These are phyloP conservation scores for Neodiprion pinetum DNA, from an alignment of 1,140 invertebrate species.

Conservation along the genomic window DNA sequence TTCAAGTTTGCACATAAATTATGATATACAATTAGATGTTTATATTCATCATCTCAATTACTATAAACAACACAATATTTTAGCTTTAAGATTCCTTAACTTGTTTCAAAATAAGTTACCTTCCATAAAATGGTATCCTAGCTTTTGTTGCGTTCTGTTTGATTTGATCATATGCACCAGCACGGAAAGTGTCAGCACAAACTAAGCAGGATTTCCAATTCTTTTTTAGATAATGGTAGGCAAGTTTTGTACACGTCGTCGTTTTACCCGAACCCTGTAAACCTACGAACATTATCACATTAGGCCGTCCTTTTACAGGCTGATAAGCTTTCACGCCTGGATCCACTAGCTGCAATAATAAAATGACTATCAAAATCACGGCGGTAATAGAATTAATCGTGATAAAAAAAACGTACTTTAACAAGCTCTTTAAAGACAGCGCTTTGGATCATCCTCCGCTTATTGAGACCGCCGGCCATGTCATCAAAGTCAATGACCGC, in stretches of 20 bases:
- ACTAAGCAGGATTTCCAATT: constrained; percentile 99
- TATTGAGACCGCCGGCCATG: constrained; percentile 99
- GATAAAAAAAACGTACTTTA: constrained; percentile 72
- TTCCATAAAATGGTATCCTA: constrained; percentile 99
- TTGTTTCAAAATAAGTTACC: constrained; percentile 63
- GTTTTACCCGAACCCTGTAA: constrained; percentile 99
- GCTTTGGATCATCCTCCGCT: constrained; percentile 97
- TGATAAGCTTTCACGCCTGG: constrained; percentile 97
- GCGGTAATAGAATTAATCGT: constrained; percentile 15
- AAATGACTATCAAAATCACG: constrained; percentile 21
- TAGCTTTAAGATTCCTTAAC: no score
- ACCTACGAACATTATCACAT: constrained; percentile 99
- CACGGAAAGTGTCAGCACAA: constrained; percentile 99
- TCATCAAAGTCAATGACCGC: constrained; percentile 99
- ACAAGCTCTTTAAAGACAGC: constrained; percentile 99
- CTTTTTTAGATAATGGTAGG: constrained; percentile 98
- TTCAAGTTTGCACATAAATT: background rate
- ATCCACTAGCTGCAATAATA: constrained; percentile 85
- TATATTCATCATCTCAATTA: background rate
- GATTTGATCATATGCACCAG: constrained; percentile 99
- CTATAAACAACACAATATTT: no score
- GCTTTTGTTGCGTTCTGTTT: constrained; percentile 99
- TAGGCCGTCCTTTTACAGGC: constrained; percentile 93
- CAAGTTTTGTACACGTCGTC: constrained; percentile 99
- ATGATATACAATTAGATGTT: constrained; percentile 5